Conservation (phyloP, 2,888 invertebrate genomes). For the Timema cristinae region DNA sequence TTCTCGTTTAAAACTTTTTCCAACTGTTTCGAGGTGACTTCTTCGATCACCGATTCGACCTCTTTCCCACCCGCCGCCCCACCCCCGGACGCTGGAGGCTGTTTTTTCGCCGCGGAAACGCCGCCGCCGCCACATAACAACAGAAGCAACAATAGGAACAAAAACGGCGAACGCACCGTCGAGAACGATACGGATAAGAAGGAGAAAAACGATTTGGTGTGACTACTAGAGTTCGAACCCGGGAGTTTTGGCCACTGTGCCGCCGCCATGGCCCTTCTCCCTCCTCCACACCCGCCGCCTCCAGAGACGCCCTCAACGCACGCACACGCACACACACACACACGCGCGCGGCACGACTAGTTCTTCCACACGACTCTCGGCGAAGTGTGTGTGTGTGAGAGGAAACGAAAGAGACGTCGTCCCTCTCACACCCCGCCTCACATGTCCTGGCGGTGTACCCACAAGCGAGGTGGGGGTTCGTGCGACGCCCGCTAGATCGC, state of each 20-base stretch:
- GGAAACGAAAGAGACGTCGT: too few relatives aligned
- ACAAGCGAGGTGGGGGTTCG: too few relatives aligned
- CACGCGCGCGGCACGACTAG: constrained; percentile 25
- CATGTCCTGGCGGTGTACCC: too few relatives aligned
- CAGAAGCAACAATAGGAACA: background rate
- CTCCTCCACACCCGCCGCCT: constrained; percentile 10
- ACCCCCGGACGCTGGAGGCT: constrained; percentile 21
- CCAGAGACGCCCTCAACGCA: background rate
- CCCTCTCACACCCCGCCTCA: too few relatives aligned
- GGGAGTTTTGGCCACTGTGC: background rate
- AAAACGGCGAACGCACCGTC: too few relatives aligned
- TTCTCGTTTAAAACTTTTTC: constrained; percentile 84
- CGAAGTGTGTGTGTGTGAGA: too few relatives aligned
- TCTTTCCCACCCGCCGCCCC: constrained; percentile 46
- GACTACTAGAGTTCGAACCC: background rate
- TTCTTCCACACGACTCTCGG: too few relatives aligned
- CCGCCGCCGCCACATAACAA: constrained; percentile 29
- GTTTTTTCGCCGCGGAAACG: constrained; percentile 46
- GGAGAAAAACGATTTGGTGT: background rate
- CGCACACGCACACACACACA: background rate
- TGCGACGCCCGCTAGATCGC: too few relatives aligned
- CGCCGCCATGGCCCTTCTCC: constrained; percentile 13
- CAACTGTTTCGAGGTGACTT: constrained; percentile 89
- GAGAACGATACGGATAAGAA: too few relatives aligned
- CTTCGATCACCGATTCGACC: constrained; percentile 79